Base-by-base conservation (phyloP, 1,140 invertebrate species). In the Drosophila asahinai region DNA sequence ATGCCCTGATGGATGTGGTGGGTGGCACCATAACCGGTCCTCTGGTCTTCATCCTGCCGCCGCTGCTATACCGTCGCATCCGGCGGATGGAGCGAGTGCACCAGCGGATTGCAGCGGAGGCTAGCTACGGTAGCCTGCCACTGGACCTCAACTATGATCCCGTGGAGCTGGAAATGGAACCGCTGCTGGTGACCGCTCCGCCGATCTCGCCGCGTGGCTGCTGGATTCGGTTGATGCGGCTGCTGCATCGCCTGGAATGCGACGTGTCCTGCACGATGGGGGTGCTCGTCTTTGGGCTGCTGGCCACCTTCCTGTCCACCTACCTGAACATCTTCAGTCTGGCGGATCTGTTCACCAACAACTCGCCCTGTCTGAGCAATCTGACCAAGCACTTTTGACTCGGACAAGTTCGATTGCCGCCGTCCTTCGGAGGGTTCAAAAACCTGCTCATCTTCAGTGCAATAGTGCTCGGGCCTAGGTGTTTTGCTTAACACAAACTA, bases 1-100 rank as follows among this genome's bases (percentile, higher is more conserved):
- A 98, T 72, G 94, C 97, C n/a, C 96, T 99, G 3, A 96, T 99
- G 95, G 95, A 97, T 30, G 93, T 99, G 5, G 95, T 98, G 5
- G 96, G 96, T 6, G 97, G 97, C 15, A 96, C 96, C 0, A 95
- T 98, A 1, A 97, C 97, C 0, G 96, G 97, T 0, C 97, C 97
- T 0, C 91, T 98, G 7, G 95, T 98, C 68, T 98, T 98, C 70
- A 94, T 99, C 17, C 94, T 98, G 25, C 98, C 98, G 0, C 96
- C 97, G 1, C 73, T 98, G 19, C 96, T 98, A 75, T 98, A 98
- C 54, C 90, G 95, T 4, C 94, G 94, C 91, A 94, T 96, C 4
- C 92, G 94, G 27, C 93, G 93, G 25, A 92, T 94, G 91, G 91
- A 93, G 67, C 71, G 81, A 5, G 66, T 78, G 1, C 82, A 91